Base-by-base conservation (phyloP, 2,113 vertebrate genomes). In the Ceyx melanurus region DNA sequence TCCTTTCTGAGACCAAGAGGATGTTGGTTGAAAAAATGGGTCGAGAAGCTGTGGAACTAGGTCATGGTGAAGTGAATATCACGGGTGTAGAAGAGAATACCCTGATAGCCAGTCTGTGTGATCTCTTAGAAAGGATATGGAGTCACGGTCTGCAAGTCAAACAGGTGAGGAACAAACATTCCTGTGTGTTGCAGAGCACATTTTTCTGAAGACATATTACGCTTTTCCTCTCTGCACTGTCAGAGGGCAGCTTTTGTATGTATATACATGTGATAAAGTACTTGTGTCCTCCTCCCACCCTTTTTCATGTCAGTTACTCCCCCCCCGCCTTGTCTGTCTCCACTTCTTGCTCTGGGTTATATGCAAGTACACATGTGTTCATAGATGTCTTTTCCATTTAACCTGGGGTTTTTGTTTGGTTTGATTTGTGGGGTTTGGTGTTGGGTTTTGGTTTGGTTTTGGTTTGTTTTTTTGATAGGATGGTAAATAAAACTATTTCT, bases 21-120 rank as follows among this genome's bases (percentile, higher is more conserved):
- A 98, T 98, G 98, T 95, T 98, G 93, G 98, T 98, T 62, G 98
- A 98, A 93, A 98, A 98, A 95, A 98, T 98, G 98, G 98, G 98
- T 31, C 97, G 98, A 81, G 98, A 98, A 95, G 98, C 98, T 61
- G 98, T 98, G 93, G 98, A 98, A 84, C 93, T 98, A 66, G 98
- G 98, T 82, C 98, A 98, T 9, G 98, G 98, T 70, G 98, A 98
- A 83, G 98, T 98, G 93, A 98, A 98, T 92, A 98, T 98, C 93
- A 98, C 98, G n/a, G 98, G 98, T 10, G 98, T 98, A 48, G 98
- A 98, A 90, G 98, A 98, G 95, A 98, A 98, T 72, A 98, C 98
- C 29, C 92, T 98, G 84, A 98, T 98, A 71, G 98, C 98, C 89
- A 98, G 98, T 84, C 97, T 98, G 37, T 98, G 98, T 92, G 98